Evolutionary conservation across 2,888 invertebrate species (phyloP).

Genomic region (Caenorhabditis sulstoni): DNA sequence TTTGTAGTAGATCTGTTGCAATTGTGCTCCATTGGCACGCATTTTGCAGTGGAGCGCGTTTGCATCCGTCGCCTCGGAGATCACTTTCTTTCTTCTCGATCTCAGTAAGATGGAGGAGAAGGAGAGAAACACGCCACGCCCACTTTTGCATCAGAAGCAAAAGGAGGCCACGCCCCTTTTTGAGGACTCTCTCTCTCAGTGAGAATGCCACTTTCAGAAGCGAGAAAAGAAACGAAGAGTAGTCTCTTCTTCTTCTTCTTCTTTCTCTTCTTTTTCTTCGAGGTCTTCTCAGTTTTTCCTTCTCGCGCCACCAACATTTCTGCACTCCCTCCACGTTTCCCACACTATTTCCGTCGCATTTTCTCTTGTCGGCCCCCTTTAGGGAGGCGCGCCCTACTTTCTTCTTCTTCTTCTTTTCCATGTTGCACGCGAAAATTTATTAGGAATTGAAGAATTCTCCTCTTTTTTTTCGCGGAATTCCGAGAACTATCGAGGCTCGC

Average conservation of each 20-base stretch:
- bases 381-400: too few relatives aligned
- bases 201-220: slow-evolving; percentile 46
- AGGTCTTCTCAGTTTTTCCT: too few relatives aligned
- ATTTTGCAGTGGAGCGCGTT: neutral
- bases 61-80: neutral
- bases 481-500: too few relatives aligned
- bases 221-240: neutral
- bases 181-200: slow-evolving; percentile 15
- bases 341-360: slow-evolving; percentile 38
- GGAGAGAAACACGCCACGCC: neutral
- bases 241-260: neutral
- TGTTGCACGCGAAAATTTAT: too few relatives aligned
- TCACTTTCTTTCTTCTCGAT: neutral
- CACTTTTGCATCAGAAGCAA: neutral
- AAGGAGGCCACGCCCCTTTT: slow-evolving; percentile 10
- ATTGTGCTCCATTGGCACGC: too few relatives aligned
- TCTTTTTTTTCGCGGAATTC: too few relatives aligned
- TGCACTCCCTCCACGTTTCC: too few relatives aligned
- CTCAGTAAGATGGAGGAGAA: too few relatives aligned
- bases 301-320: slow-evolving; percentile 25
- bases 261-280: slow-evolving; percentile 4
- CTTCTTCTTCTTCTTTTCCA: too few relatives aligned
- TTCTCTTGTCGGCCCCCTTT: too few relatives aligned
- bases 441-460: too few relatives aligned
- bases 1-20: too few relatives aligned